A percentile compares a stretch with the other conserved stretches of the same genome.
Evolutionary conservation across 2,113 vertebrate genomes (phyloP).

Genomic region (Lophura nycthemera): DNA sequence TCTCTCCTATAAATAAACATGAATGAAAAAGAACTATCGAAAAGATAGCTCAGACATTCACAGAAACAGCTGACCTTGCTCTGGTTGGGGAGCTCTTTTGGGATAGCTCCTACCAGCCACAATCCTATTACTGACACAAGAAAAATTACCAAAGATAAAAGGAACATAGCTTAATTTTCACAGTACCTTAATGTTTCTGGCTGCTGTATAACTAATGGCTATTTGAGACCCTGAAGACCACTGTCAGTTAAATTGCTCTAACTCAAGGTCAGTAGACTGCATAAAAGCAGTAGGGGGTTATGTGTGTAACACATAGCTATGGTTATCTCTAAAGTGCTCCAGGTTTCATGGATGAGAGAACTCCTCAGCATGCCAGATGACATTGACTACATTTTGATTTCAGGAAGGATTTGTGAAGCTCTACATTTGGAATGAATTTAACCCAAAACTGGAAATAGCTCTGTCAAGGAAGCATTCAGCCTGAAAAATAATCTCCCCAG

Average conservation of each 20-base stretch:
- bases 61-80: background rate
- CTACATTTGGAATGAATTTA: background rate
- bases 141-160: background rate
- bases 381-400: background rate
- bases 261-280: background rate
- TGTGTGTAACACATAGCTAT: background rate
- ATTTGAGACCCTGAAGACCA: background rate
- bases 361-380: background rate
- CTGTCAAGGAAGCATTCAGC: background rate
- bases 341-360: background rate
- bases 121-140: background rate
- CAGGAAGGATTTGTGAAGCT: background rate
- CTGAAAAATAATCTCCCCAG: background rate
- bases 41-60: background rate
- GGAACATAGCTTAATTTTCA: background rate
- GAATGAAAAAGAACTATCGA: background rate
- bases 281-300: background rate
- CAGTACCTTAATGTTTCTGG: background rate
- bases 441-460: background rate
- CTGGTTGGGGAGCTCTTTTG: background rate
- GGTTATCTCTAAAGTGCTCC: background rate
- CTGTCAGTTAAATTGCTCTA: background rate
- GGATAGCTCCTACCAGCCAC: background rate
- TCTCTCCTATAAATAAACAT: background rate
- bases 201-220: background rate